Conservation (phyloP, 2,113 vertebrate species). For the Aleadryas rufinucha region DNA sequence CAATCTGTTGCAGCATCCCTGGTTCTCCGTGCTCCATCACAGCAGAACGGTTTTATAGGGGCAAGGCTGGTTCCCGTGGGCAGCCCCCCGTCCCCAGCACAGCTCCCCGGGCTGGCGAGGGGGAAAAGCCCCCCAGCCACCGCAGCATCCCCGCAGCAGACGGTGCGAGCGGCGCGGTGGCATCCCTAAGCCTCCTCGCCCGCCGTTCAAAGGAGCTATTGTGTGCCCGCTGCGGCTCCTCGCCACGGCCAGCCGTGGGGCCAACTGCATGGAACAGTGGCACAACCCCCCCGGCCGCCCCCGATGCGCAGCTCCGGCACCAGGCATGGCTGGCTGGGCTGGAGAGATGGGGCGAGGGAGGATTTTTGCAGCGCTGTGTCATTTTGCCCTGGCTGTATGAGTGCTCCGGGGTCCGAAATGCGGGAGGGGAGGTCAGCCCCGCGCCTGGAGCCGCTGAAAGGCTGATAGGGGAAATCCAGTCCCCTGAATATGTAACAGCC, state of each 20-base stretch:
- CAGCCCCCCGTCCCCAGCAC: background rate
- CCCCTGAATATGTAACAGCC: conserved; percentile 77
- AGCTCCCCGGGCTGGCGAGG: background rate
- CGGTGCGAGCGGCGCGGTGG: background rate
- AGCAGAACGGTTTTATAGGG: background rate
- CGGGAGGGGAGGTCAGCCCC: conserved; percentile 55
- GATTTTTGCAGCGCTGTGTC: conserved; percentile 9
- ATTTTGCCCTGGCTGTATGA: conserved; percentile 22
- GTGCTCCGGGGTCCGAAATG: conserved; percentile 42
- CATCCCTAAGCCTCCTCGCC: background rate
- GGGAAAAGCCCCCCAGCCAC: background rate
- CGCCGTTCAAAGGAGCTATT: conserved; percentile 26
- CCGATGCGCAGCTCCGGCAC: fast-evolving
- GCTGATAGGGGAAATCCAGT: conserved; percentile 64
- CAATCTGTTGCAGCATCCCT: conserved; percentile 67
- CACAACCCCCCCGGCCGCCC: background rate
- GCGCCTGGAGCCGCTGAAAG: conserved; percentile 45
- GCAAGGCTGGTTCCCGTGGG: background rate
- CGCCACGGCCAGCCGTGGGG: background rate
- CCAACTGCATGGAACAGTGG: background rate
- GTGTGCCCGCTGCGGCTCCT: conserved; percentile 1
- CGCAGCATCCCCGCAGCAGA: background rate
- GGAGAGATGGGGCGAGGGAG: background rate
- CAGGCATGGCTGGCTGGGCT: background rate
- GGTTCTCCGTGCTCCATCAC: conserved; percentile 1